A percentile compares a stretch with the other conserved stretches of the same genome.
Evolutionary conservation across 2,113 vertebrate species (phyloP).

Genomic region (Poeciliopsis retropinna): DNA sequence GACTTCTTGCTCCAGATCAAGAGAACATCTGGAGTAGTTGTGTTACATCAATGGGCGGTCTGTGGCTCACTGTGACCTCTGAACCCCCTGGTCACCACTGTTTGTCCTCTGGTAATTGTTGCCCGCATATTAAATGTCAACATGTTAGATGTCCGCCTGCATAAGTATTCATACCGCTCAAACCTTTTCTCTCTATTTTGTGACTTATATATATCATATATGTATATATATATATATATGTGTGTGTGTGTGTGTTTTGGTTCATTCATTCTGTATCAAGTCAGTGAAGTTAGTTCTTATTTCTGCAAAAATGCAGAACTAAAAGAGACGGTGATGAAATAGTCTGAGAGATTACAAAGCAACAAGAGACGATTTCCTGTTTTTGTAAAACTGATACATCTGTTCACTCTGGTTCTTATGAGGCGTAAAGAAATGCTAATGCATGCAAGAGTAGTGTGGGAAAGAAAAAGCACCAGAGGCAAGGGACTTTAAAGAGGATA

Average conservation of each 20-base stretch:
- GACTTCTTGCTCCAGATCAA: background rate
- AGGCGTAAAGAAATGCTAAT: background rate
- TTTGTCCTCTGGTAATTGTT: background rate
- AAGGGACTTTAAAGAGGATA: background rate
- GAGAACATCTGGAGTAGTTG: conserved; percentile 32
- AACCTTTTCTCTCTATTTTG: too few relatives aligned
- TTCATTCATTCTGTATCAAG: too few relatives aligned
- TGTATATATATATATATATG: too few relatives aligned
- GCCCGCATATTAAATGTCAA: too few relatives aligned
- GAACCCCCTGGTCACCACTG: background rate
- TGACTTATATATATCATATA: too few relatives aligned
- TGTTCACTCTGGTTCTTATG: background rate
- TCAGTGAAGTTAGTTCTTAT: too few relatives aligned
- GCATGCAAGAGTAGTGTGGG: background rate
- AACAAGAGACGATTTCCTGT: background rate
- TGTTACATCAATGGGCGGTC: background rate
- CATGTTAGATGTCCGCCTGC: too few relatives aligned
- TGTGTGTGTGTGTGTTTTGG: too few relatives aligned
- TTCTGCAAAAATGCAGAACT: background rate
- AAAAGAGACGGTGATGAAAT: background rate
- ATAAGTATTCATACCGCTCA: too few relatives aligned
- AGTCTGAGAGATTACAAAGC: background rate
- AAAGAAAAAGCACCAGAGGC: background rate
- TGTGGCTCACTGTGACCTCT: background rate
- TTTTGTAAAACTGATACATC: background rate